These are phyloP conservation scores for Calyptommatus sinebrachiatus DNA, from an alignment of 2,113 vertebrate genomes.

Conservation along the genomic window DNA sequence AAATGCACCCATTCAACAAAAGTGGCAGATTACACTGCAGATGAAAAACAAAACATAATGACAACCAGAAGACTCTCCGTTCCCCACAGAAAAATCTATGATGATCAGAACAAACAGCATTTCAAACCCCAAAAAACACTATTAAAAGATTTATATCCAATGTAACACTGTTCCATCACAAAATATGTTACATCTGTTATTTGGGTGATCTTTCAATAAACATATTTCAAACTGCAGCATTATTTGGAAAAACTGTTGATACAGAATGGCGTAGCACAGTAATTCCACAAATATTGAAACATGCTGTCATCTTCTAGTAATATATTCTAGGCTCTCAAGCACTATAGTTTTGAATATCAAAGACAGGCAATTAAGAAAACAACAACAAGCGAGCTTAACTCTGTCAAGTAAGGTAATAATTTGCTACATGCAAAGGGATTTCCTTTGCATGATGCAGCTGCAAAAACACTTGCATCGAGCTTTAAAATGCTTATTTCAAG, in stretches of 20 bases:
- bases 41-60: constrained; percentile 24
- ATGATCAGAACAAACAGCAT: constrained; percentile 34
- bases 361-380: not conserved
- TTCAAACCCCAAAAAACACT: constrained; percentile 47
- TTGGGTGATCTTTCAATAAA: not conserved
- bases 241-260: constrained; percentile 11
- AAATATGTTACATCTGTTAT: not conserved
- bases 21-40: not conserved
- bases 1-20: constrained; percentile 49
- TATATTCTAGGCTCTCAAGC: not conserved
- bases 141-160: constrained; percentile 41
- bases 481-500: constrained; percentile 5
- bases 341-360: constrained; percentile 2
- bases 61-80: constrained; percentile 17
- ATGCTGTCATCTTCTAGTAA: not conserved
- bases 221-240: constrained; percentile 46
- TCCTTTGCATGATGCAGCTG: not conserved
- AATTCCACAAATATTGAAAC: constrained; percentile 54
- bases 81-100: too few species aligned
- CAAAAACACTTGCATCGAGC: constrained; percentile 1
- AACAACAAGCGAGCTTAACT: not conserved
- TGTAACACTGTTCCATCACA: not conserved
- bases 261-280: constrained; percentile 67
- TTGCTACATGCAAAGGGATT: not conserved
- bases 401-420: not conserved